Base-by-base conservation (phyloP, 2,888 invertebrate species). In the Labia minor region DNA sequence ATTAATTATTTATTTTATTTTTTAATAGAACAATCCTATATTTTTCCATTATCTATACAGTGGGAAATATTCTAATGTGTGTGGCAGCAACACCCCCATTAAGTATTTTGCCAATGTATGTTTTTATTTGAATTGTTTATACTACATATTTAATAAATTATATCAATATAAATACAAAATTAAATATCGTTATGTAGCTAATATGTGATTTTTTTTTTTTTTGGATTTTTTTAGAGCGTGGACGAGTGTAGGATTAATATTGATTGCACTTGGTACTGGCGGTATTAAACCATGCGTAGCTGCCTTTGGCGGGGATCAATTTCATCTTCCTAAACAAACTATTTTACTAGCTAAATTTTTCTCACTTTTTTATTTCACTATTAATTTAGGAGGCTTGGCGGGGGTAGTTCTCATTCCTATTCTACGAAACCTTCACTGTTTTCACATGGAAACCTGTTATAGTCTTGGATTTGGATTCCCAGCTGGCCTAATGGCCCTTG, bases 271-370 rank as follows among this genome's bases (percentile, higher is more conserved):
- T 14, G 95, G 95, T 0, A 94, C 95, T 0, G 96, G 96, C 1
- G 95, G 95, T 1, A 97, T 97, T 72, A 97, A 97, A 75, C 95
- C 96, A 0, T 96, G 95, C 74, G 95, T 97, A 0, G 84, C 93
- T 0, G 92, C 96, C 0, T 96, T 97, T 76, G 97, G 96, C 0
- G 96, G 95, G 0, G 96, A 97, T 77, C 96, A 95, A 78, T 95
- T 95, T 77, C 81, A 85, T 64, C 72, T 91, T 64, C 90, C 90
- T 0, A 86, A 90, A 71, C 92, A 95, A 78, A 86, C 86, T 72
- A 80, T 80, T 72, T 87, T 91, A 75, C 79, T 95, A 68, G 86
- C 87, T 16, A 85, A 85, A 68, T 97, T 93, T 80, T 97, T 97
- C 80, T 95, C 95, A 0, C 79, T 95, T 0, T 97, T 96, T 77